Conservation (phyloP, 1,140 invertebrate species). For the Drosophila ercepeae region DNA sequence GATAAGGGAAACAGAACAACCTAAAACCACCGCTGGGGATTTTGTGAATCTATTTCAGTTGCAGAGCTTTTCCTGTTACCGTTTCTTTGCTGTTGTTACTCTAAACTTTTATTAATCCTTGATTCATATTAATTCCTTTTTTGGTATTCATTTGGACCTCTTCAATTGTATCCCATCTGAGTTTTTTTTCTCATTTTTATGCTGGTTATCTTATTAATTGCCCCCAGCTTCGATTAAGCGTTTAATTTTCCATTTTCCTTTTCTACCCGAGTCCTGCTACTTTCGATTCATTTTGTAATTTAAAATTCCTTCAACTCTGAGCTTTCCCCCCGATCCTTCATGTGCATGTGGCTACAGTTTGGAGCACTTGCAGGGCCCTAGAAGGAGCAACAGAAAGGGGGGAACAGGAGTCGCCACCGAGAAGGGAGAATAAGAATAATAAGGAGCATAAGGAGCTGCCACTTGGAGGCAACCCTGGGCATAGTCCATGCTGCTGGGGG, state of each 20-base stretch:
- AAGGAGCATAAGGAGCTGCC: conserved; percentile 43
- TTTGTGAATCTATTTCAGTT: no score
- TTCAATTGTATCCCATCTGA: conserved; percentile 1
- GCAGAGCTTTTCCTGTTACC: no score
- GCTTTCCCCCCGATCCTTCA: conserved; percentile 5
- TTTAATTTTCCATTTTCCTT: conserved; percentile 22
- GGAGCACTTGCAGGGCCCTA: conserved; percentile 7
- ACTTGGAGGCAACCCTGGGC: conserved; percentile 10
- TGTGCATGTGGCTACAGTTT: conserved; percentile 37
- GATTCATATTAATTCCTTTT: not conserved
- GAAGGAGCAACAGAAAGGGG: not conserved
- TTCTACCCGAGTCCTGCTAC: not conserved
- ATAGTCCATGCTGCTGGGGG: conserved; percentile 6
- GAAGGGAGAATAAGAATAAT: conserved; percentile 20
- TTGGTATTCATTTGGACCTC: not conserved
- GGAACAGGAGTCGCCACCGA: conserved; percentile 7
- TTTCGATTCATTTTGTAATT: conserved; percentile 46
- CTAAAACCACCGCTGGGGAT: not conserved
- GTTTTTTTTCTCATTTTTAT: not conserved
- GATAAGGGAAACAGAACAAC: no score
- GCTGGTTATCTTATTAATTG: conserved; percentile 7
- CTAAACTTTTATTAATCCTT: no score
- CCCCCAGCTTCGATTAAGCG: conserved; percentile 18
- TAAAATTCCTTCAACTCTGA: conserved; percentile 29
- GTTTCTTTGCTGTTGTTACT: no score